Evolutionary conservation across 2,113 vertebrate species (phyloP).

Genomic region (Neomonachus schauinslandi): DNA sequence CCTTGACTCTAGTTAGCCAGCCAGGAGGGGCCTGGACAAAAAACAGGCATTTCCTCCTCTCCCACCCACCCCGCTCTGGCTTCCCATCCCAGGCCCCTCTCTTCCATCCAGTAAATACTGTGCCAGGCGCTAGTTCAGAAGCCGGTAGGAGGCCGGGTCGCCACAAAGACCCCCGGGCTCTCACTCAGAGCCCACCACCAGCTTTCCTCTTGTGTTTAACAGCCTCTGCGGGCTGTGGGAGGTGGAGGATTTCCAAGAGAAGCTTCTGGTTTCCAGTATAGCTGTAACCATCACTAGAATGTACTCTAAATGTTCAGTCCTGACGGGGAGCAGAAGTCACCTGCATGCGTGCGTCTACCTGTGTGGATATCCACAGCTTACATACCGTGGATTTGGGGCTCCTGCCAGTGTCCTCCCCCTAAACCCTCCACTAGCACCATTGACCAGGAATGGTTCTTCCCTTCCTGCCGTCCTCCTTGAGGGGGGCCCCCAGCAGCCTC

Average conservation of each 20-base stretch:
- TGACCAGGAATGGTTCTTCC: not conserved
- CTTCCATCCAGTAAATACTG: not conserved
- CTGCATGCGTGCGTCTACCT: fast-evolving
- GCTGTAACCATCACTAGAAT: not conserved
- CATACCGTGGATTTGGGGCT: fast-evolving
- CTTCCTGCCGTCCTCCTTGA: not conserved
- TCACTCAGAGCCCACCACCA: not conserved
- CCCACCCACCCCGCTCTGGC: not conserved
- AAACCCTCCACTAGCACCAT: not conserved
- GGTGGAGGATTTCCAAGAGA: not conserved
- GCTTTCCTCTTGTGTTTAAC: not conserved
- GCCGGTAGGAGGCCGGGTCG: not conserved
- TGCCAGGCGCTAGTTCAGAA: not conserved
- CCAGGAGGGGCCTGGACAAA: not conserved
- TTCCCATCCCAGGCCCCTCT: not conserved
- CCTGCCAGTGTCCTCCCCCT: not conserved
- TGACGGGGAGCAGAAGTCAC: not conserved
- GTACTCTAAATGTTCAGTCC: not conserved
- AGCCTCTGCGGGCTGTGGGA: not conserved
- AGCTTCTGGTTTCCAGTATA: not conserved
- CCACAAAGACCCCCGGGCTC: not conserved
- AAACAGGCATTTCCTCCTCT: not conserved
- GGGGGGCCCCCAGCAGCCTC: not conserved
- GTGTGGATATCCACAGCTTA: not conserved
- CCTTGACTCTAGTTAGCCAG: not conserved